These are phyloP conservation scores for Vidua chalybeata DNA, from an alignment of 2,113 vertebrate genomes.

Conservation along the genomic window DNA sequence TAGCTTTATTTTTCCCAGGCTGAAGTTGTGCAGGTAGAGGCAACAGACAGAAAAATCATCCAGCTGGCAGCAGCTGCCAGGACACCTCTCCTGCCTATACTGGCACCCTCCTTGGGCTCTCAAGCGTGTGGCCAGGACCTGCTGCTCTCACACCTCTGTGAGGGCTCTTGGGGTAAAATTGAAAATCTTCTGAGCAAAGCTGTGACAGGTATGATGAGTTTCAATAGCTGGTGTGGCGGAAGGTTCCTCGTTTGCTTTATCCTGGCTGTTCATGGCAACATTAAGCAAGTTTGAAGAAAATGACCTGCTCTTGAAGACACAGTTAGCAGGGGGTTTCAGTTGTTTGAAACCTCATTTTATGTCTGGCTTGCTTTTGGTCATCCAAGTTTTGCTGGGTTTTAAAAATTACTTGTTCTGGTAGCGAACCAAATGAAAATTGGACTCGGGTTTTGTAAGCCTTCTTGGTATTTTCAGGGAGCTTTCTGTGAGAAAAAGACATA, in stretches of 20 bases:
- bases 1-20: not conserved
- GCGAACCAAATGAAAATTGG: not conserved
- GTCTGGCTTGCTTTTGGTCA: not conserved
- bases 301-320: not conserved
- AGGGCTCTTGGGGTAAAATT: not conserved
- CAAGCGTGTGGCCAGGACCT: not conserved
- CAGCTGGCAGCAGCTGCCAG: not conserved
- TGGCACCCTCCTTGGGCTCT: not conserved
- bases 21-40: not conserved
- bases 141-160: not conserved
- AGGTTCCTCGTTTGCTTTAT: not conserved
- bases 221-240: not conserved
- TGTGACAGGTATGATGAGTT: not conserved
- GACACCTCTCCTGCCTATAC: not conserved
- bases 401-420: not conserved
- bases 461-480: not conserved
- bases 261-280: not conserved
- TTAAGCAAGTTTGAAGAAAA: not conserved
- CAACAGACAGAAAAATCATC: not conserved
- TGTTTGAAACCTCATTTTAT: not conserved
- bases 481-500: not conserved
- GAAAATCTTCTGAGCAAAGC: not conserved
- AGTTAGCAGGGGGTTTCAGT: not conserved
- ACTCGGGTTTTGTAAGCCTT: not conserved
- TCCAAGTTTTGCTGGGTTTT: not conserved